Conservation (phyloP, 1,140 invertebrate genomes). For the Sarcophaga bullata region DNA sequence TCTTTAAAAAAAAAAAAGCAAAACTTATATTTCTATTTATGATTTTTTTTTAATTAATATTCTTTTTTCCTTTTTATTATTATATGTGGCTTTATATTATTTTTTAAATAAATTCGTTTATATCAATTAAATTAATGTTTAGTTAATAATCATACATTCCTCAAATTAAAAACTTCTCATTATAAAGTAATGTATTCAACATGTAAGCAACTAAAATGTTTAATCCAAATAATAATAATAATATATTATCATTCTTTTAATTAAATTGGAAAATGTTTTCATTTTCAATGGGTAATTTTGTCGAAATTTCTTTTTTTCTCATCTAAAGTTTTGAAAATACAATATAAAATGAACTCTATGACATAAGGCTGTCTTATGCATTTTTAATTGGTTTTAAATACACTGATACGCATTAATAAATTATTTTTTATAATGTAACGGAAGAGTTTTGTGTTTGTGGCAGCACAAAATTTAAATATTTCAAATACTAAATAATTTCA, state of each 20-base stretch:
- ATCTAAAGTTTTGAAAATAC: no score
- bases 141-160: not conserved
- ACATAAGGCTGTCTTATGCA: no score
- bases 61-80: not conserved
- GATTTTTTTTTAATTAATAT: not conserved
- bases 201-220: constrained; percentile 14
- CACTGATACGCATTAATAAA: no score
- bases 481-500: no score
- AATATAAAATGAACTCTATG: no score
- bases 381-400: no score
- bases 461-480: no score
- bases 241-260: not conserved
- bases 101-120: constrained; percentile 23
- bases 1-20: not conserved
- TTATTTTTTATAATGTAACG: no score
- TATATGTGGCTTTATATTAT: constrained; percentile 20
- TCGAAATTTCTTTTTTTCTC: not conserved
- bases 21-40: not conserved
- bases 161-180: not conserved
- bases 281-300: no score
- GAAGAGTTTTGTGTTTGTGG: no score
- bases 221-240: not conserved
- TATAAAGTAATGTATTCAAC: not conserved
- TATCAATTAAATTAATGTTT: constrained; percentile 4
- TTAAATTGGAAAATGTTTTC: not conserved